Conservation (phyloP, 2,888 invertebrate genomes). For the Phyllotreta cruciferae region DNA sequence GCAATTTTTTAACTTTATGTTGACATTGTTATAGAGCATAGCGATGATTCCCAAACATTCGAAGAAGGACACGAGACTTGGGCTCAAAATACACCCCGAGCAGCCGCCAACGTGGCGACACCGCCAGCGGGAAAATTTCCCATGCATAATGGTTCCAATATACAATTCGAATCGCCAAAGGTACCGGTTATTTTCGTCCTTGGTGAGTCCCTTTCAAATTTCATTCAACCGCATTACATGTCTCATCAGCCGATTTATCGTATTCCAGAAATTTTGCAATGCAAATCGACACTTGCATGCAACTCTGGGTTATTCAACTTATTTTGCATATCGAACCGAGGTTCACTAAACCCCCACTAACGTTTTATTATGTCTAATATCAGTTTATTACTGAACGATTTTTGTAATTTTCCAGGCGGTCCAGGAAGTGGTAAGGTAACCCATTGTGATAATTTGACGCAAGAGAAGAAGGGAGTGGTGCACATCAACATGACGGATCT, state of each 20-base stretch:
- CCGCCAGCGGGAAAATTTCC: conserved; percentile 76
- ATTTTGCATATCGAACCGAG: conserved; percentile 6
- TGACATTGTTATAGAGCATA: conserved; percentile 73
- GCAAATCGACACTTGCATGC: conserved; percentile 11
- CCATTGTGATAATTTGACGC: conserved; percentile 91
- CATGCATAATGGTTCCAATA: conserved; percentile 80
- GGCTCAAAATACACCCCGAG: conserved; percentile 61
- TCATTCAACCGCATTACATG: background rate
- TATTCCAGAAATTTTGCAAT: conserved; percentile 7
- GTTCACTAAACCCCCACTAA: background rate
- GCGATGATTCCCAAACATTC: conserved; percentile 74
- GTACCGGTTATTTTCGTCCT: conserved; percentile 90
- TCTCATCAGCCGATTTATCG: background rate
- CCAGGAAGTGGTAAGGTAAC: conserved; percentile 98
- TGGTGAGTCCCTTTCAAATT: conserved; percentile 64
- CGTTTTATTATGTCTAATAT: background rate
- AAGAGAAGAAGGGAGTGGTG: conserved; percentile 82
- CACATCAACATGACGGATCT: conserved; percentile 94
- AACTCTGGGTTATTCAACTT: conserved; percentile 14
- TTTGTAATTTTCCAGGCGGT: conserved; percentile 70
- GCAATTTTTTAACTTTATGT: too few relatives aligned
- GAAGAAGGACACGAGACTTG: conserved; percentile 62
- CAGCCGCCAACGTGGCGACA: conserved; percentile 63
- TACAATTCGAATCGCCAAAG: conserved; percentile 85
- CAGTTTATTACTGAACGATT: background rate